Evolutionary conservation across 2,888 invertebrate genomes (phyloP), one percentile per base, ranked within the genome.

Genomic region (Cylloceria caligata): DNA sequence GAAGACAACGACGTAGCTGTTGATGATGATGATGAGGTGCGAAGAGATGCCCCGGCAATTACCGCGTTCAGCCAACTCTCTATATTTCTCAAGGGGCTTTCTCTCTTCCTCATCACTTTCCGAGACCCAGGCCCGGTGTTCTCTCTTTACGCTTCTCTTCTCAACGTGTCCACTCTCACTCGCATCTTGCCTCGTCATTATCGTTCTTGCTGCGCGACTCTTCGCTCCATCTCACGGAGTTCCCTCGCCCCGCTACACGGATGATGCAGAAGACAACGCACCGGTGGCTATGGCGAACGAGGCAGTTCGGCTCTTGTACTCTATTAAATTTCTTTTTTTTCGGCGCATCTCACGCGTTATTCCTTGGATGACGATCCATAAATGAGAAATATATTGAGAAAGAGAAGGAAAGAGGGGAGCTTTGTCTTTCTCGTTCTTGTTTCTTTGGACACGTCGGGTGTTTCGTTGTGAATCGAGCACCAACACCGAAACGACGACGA

Each of bases 21-120:
- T 91, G 91, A 91, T 91, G 91, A 92, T 89, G 91, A 92, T 92
- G 92, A 92, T 92, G 92, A 92, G 92, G 92, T 92, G 92, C 91
- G 92, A 92, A 92, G 92, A 92, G 92, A 92, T 88, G 90, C 90
- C 89, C 85, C 87, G 91, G 92, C 92, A 92, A 92, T 92, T 92
- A 92, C 89, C 86, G 84, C 83, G 72, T 81, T 81, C 68, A 36
- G 78, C 55, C 69, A 39, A 39, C 79, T 75, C 64, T 49, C 36
- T 47, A 7, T 47, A 36, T 57, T 64, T 62, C 71, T 47, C 89
- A 87, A 86, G 83, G 75, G 85, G 74, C 82, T 83, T 71, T 81
- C 36, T 68, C 76, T 72, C 57, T 69, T 77, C 57, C 16, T 77
- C 74, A 36, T 68, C 81, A 73, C 69, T 73, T 75, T 69, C 67